phyloP scores from a whole-genome alignment of 2,113 vertebrate species.

The Urocynchramus pylzowi region DNA sequence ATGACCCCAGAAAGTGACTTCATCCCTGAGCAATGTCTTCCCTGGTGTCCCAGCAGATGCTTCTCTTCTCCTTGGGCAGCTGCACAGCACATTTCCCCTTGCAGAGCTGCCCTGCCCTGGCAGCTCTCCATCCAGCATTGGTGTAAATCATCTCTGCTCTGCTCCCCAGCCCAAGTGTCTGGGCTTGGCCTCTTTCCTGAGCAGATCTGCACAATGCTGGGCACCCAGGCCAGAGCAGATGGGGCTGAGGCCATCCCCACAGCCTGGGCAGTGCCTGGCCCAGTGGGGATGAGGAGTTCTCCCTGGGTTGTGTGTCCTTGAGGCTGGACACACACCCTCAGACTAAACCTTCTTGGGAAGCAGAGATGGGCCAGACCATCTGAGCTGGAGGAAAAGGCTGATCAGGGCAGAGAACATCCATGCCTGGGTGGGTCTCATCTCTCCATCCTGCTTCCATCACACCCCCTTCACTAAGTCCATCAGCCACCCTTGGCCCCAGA shows the following conservation, averaged over 20 bases:
- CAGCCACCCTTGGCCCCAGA: background rate
- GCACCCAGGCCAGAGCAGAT: background rate
- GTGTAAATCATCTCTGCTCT: background rate
- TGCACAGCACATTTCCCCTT: background rate
- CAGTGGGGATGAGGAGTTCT: background rate
- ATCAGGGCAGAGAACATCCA: background rate
- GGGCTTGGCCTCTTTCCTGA: background rate
- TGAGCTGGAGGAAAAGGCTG: background rate
- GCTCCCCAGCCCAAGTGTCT: background rate
- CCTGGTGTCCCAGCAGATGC: background rate
- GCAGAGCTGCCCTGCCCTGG: background rate
- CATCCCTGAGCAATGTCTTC: background rate
- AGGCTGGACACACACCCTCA: rapidly evolving
- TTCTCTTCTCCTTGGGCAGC: background rate
- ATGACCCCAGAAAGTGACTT: background rate
- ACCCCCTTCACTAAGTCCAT: background rate
- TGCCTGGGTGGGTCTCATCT: rapidly evolving
- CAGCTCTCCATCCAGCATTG: background rate
- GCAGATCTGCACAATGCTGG: background rate
- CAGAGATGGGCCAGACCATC: background rate
- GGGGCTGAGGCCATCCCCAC: background rate
- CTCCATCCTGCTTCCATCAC: background rate
- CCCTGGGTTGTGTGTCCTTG: background rate
- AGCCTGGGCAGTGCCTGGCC: background rate
- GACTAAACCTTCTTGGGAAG: background rate